A percentile compares a stretch with the other conserved stretches of the same genome.
Conservation (phyloP, 2,888 invertebrate species). For the Eupithecia abbreviata region DNA sequence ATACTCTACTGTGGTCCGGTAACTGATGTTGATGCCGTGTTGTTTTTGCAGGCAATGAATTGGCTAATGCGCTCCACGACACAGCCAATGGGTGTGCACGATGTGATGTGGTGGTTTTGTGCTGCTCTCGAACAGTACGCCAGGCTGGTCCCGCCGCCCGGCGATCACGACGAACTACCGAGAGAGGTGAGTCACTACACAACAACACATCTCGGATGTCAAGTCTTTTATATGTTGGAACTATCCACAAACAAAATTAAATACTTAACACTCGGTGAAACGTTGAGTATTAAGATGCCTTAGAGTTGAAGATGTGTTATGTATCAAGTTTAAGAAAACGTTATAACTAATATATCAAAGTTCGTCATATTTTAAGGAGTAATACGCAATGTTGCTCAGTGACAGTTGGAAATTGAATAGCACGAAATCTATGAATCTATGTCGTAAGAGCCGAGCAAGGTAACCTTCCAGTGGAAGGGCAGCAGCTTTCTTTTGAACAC, state of each 20-base stretch:
- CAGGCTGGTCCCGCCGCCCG: conserved; percentile 61
- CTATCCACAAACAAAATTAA: background rate
- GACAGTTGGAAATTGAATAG: too few relatives aligned
- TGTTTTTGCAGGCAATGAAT: conserved; percentile 89
- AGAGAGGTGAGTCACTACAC: conserved; percentile 60
- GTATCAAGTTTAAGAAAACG: too few relatives aligned
- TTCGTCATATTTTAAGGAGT: too few relatives aligned
- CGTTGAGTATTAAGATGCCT: background rate
- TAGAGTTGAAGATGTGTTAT: too few relatives aligned
- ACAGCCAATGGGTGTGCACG: conserved; percentile 95
- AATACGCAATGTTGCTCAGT: too few relatives aligned
- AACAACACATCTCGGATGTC: background rate
- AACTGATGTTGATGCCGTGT: background rate
- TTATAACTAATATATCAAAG: too few relatives aligned
- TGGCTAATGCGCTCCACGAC: conserved; percentile 97
- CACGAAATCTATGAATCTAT: too few relatives aligned
- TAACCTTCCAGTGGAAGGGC: too few relatives aligned
- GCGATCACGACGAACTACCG: conserved; percentile 58
- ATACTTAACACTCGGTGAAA: background rate
- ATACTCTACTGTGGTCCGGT: background rate
- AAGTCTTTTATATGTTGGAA: background rate
- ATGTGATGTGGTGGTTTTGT: conserved; percentile 98
- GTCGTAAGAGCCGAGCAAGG: too few relatives aligned
- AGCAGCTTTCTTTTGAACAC: too few relatives aligned
- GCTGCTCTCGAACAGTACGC: conserved; percentile 88